These are phyloP conservation scores for Babyrousa celebensis DNA, from an alignment of 2,797 vertebrate species.

Conservation along the genomic window DNA sequence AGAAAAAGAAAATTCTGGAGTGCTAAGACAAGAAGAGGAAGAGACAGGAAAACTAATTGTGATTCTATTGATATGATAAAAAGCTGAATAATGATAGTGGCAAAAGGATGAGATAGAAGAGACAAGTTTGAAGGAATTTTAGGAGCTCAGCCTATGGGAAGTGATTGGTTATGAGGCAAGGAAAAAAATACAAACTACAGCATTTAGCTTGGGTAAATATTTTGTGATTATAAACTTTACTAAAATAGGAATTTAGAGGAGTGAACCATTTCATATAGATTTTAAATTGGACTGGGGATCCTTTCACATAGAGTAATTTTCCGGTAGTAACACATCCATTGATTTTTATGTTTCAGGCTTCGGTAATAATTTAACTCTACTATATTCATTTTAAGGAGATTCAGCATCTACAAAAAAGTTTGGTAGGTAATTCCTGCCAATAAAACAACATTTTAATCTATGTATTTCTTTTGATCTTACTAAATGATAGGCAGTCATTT, in stretches of 20 bases:
- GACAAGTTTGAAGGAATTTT: not conserved
- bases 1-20: not conserved
- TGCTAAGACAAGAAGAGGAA: not conserved
- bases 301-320: not conserved
- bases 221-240: not conserved
- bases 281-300: not conserved
- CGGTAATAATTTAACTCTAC: conserved; percentile 6
- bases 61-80: not conserved
- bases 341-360: conserved; percentile 47
- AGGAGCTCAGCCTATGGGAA: not conserved
- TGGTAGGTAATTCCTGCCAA: conserved; percentile 1
- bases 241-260: not conserved
- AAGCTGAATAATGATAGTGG: not conserved
- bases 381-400: not conserved
- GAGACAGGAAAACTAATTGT: not conserved
- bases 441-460: conserved; percentile 36
- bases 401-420: not conserved
- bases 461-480: conserved; percentile 30
- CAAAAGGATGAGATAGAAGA: not conserved
- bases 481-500: conserved; percentile 22
- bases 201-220: not conserved
- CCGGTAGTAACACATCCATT: not conserved
- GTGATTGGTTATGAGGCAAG: not conserved
- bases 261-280: not conserved
- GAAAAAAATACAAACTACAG: not conserved